Evolutionary conservation across 2,888 invertebrate genomes (phyloP), one percentile per base, ranked within the genome.

Genomic region (Crocallis elinguaria): DNA sequence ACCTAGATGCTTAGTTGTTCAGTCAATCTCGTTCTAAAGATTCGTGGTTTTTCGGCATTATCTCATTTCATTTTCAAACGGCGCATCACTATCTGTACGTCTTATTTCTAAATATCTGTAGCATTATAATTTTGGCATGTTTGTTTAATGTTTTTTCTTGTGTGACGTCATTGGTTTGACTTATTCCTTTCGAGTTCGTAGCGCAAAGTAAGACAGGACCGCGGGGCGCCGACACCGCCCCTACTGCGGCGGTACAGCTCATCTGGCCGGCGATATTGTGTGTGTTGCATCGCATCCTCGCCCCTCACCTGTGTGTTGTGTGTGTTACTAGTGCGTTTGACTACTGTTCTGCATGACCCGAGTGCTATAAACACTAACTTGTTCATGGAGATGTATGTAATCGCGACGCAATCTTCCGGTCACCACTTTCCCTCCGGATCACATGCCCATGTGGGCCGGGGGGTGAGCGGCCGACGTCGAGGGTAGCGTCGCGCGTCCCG

Each of bases 221-320:
- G 41, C 12, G 38, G 16, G 43, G 38, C 73, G 69, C 69, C 70
- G 73, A 58, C 64, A 64, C 62, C 54, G 43, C 12, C 30, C 25
- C 2, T 19, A 58, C 69, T 68, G 67, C 73, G 56, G 64, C 66
- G 62, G 67, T 67, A 65, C 67, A 87, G 90, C 88, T 90, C 89
- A 86, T 61, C 90, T 91, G 91, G 91, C 87, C 90, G 89, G 86
- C 82, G 88, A 85, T 88, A 65, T 86, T 86, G 91, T 90, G 87
- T 86, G 88, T 87, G 86, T 85, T 83, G 84, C n/a, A n/a, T 77
- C 79, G 81, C 83, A 71, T 75, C 75, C 78, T 77, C 72, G 81
- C 80, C 77, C 79, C 77, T 71, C 77, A 67, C 72, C 71, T 66
- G 60, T 71, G 64, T 73, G 76, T 77, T 12, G 37, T 41, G 45